Percentiles rank a stretch among this genome's conserved stretches.
Evolutionary conservation across 92 coral and sea anemone species (phyloP).

Genomic region (Zoanthus sociatus): DNA sequence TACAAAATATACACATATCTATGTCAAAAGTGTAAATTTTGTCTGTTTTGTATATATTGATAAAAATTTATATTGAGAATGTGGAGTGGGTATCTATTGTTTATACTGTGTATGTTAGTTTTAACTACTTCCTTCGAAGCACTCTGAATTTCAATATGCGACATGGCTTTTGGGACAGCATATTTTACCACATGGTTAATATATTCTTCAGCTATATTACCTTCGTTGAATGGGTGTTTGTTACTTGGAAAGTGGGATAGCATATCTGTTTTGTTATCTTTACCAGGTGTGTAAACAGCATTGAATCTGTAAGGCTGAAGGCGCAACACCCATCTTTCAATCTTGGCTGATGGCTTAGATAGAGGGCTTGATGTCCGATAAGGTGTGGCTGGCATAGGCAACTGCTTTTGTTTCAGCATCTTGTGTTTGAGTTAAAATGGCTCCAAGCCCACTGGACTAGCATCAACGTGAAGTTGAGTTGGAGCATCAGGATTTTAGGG

Average conservation of each 20-base stretch:
- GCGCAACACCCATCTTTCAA: too few species aligned
- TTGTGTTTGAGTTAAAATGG: slow-evolving; percentile 48
- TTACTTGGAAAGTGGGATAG: slow-evolving; percentile 33
- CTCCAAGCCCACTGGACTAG: slow-evolving; percentile 71
- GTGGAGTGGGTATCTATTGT: too few species aligned
- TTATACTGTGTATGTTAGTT: too few species aligned
- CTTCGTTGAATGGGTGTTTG: not conserved
- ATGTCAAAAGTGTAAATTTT: too few species aligned
- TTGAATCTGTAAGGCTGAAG: slow-evolving; percentile 67
- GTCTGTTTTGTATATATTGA: too few species aligned
- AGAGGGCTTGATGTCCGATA: slow-evolving; percentile 48
- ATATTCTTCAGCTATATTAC: slow-evolving; percentile 64
- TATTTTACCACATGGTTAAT: slow-evolving; percentile 53
- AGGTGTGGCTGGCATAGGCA: slow-evolving; percentile 52
- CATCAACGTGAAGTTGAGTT: slow-evolving; percentile 56
- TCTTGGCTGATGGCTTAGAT: slow-evolving; percentile 29
- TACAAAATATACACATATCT: too few species aligned
- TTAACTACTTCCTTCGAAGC: slow-evolving; percentile 39
- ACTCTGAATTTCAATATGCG: slow-evolving; percentile 4
- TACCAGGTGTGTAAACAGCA: slow-evolving; percentile 65
- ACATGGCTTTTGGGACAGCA: slow-evolving; percentile 53
- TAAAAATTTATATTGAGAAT: too few species aligned
- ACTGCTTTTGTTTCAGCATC: slow-evolving; percentile 45
- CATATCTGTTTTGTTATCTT: slow-evolving; percentile 57
- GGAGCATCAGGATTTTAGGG: slow-evolving; percentile 30